Evolutionary conservation across 2,888 invertebrate genomes (phyloP).

Genomic region (Parthenolecanium corni): DNA sequence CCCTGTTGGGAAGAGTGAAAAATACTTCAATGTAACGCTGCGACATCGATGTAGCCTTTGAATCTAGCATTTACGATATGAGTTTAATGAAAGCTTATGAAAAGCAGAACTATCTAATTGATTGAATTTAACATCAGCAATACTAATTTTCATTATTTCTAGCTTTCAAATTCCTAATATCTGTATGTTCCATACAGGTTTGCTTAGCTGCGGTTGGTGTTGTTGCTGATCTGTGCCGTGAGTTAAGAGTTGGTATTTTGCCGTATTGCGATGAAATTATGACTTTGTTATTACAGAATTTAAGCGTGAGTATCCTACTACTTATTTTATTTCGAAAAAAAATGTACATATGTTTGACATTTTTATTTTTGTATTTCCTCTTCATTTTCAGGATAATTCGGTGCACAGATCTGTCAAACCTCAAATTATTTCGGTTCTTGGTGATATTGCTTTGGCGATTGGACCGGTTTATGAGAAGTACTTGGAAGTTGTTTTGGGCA

Average conservation of each 20-base stretch:
- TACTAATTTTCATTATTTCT: too few species aligned
- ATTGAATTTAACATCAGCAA: too few species aligned
- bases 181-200: constrained; percentile 39
- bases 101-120: too few species aligned
- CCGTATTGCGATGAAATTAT: constrained; percentile 96
- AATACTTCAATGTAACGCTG: too few species aligned
- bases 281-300: constrained; percentile 74
- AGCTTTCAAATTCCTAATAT: too few species aligned
- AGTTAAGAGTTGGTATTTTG: constrained; percentile 70
- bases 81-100: too few species aligned
- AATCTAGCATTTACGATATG: too few species aligned
- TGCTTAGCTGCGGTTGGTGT: constrained; percentile 88
- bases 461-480: constrained; percentile 89
- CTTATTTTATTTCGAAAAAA: too few species aligned
- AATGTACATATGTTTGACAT: too few species aligned
- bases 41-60: too few species aligned
- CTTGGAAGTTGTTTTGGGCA: constrained; percentile 66
- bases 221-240: constrained; percentile 90
- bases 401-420: constrained; percentile 93
- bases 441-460: constrained; percentile 91
- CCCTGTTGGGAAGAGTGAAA: too few species aligned
- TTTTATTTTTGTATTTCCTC: background rate
- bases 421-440: constrained; percentile 89
- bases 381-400: constrained; percentile 54
- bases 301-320: constrained; percentile 45